These are phyloP conservation scores for Sinocyclocheilus maitianheensis DNA, from an alignment of 2,113 vertebrate genomes.

Conservation along the genomic window DNA sequence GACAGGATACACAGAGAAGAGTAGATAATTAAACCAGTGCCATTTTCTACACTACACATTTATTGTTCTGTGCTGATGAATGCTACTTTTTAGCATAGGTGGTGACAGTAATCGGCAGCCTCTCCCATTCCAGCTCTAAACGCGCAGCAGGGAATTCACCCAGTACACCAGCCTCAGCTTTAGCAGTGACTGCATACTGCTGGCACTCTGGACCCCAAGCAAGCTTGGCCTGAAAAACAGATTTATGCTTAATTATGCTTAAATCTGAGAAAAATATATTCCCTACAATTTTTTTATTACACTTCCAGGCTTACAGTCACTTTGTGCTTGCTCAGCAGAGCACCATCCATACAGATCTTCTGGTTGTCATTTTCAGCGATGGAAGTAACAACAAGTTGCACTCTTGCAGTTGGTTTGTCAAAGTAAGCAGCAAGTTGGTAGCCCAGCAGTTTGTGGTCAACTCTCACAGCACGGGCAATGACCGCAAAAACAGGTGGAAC, in stretches of 20 bases:
- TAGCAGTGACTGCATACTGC: constrained; percentile 67
- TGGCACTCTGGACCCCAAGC: constrained; percentile 74
- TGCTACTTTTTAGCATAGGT: constrained; percentile 70
- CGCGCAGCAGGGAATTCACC: constrained; percentile 66
- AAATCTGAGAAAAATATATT: too few species aligned
- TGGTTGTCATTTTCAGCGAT: constrained; percentile 74
- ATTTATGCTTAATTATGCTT: background rate
- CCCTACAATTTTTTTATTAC: background rate
- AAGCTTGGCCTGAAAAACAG: constrained; percentile 66
- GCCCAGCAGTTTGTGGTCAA: constrained; percentile 68
- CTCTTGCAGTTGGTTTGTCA: constrained; percentile 62
- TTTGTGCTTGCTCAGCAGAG: constrained; percentile 75
- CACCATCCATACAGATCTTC: constrained; percentile 77
- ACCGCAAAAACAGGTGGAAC: constrained; percentile 67
- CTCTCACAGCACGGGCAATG: constrained; percentile 71
- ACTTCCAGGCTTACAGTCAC: constrained; percentile 71
- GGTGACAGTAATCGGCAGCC: constrained; percentile 66
- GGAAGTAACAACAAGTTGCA: constrained; percentile 77
- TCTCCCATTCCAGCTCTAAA: constrained; percentile 73
- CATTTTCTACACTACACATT: background rate
- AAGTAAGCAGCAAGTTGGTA: constrained; percentile 73
- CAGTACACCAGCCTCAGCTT: constrained; percentile 68
- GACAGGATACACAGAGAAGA: constrained; percentile 13
- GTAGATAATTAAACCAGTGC: background rate
- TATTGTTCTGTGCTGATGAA: background rate